phyloP scores from a whole-genome alignment of 2,888 invertebrate species.

The Zhuqinia jingwanae region DNA sequence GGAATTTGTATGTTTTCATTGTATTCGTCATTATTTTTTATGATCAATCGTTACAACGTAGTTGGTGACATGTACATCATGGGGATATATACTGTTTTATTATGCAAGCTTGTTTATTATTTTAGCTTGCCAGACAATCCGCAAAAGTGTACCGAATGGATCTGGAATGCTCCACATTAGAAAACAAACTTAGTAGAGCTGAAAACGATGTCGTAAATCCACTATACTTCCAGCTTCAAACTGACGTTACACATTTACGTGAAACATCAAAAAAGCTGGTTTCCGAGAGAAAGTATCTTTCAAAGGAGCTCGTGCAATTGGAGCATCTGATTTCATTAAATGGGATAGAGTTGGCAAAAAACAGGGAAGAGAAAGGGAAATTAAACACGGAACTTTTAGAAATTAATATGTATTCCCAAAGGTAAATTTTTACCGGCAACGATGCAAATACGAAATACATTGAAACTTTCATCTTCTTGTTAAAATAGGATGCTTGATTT shows the following conservation, averaged over 20 bases:
- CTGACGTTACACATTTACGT: constrained; percentile 6
- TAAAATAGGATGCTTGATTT: no score
- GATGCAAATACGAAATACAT: no score
- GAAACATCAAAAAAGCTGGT: constrained; percentile 20
- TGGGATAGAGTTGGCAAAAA: constrained; percentile 58
- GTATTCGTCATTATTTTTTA: no score
- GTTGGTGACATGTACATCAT: no score
- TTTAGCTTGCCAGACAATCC: constrained; percentile 64
- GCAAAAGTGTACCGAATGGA: constrained; percentile 70
- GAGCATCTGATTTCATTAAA: constrained; percentile 45
- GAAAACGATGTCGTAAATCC: constrained; percentile 59
- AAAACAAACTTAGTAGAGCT: constrained; percentile 65
- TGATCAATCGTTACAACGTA: no score
- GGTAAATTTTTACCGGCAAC: no score
- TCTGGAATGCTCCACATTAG: constrained; percentile 64
- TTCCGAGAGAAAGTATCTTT: constrained; percentile 58
- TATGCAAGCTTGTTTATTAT: background rate
- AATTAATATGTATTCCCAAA: constrained; percentile 65
- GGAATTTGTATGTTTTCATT: constrained; percentile 57
- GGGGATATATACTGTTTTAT: background rate
- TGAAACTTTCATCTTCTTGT: no score
- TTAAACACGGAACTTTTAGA: constrained; percentile 44
- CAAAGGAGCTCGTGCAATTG: constrained; percentile 54
- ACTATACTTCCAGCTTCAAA: constrained; percentile 56
- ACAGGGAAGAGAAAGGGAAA: constrained; percentile 35